A percentile compares a stretch with the other conserved stretches of the same genome.
Conservation (phyloP, 2,888 invertebrate genomes). For the Brachyptera putata region DNA sequence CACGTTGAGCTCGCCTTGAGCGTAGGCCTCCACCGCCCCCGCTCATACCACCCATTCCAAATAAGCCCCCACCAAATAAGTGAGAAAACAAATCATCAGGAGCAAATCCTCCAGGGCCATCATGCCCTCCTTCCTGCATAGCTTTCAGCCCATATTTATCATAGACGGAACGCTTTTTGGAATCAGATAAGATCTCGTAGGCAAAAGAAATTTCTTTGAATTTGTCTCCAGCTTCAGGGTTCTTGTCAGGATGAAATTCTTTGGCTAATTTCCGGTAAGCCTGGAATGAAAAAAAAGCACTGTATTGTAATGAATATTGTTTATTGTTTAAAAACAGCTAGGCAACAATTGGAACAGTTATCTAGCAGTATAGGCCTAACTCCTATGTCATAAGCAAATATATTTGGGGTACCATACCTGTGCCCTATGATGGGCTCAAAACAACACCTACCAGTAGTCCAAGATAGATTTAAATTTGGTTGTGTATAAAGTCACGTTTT, state of each 20-base stretch:
- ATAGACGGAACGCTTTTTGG: slow-evolving; percentile 79
- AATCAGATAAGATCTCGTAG: slow-evolving; percentile 87
- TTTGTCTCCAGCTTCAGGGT: slow-evolving; percentile 83
- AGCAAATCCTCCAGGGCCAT: slow-evolving; percentile 49
- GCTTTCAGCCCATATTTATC: slow-evolving; percentile 86
- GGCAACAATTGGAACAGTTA: too few relatives aligned
- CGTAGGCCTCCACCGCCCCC: slow-evolving; percentile 43
- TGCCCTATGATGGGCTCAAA: too few relatives aligned
- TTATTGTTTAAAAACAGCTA: not conserved
- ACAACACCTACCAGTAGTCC: too few relatives aligned
- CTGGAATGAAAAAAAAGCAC: slow-evolving; percentile 55
- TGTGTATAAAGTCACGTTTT: too few relatives aligned
- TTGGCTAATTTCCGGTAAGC: slow-evolving; percentile 88
- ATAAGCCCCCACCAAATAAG: slow-evolving; percentile 64
- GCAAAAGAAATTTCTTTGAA: slow-evolving; percentile 96
- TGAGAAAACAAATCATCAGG: slow-evolving; percentile 65
- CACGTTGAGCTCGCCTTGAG: slow-evolving; percentile 54
- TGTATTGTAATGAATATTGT: too few relatives aligned
- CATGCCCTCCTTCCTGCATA: slow-evolving; percentile 71
- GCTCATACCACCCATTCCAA: slow-evolving; percentile 47
- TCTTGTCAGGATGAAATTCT: slow-evolving; percentile 90
- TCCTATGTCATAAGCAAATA: too few relatives aligned
- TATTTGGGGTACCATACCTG: too few relatives aligned
- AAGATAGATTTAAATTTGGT: too few relatives aligned
- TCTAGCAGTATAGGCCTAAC: too few relatives aligned